Conservation (phyloP, 2,888 invertebrate genomes). For the Tineola bisselliella region DNA sequence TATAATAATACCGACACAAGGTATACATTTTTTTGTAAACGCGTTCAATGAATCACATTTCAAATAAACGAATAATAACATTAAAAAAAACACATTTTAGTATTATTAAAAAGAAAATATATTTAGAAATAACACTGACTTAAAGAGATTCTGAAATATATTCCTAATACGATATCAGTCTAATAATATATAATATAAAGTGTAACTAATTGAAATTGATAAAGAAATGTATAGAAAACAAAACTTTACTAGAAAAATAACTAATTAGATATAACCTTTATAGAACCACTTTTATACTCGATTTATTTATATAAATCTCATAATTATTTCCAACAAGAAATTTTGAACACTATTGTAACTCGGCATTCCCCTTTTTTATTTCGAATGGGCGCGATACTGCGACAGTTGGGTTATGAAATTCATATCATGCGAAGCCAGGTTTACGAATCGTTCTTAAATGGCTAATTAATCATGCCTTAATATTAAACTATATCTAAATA, state of each 20-base stretch:
- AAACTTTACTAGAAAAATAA: neutral
- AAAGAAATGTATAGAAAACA: neutral
- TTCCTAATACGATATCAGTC: conserved; percentile 34
- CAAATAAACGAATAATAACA: neutral
- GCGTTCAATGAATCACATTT: neutral
- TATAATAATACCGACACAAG: neutral
- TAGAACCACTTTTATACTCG: too few relatives aligned
- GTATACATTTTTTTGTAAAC: neutral
- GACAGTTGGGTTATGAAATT: neutral
- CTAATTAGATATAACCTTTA: neutral
- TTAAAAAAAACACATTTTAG: conserved; percentile 13
- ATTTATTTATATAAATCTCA: too few relatives aligned
- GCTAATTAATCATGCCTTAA: too few relatives aligned
- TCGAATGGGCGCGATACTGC: too few relatives aligned
- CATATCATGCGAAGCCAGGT: neutral
- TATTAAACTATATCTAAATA: neutral
- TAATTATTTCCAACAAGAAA: too few relatives aligned
- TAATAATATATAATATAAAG: conserved; percentile 19
- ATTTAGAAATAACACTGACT: conserved; percentile 5
- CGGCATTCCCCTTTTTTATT: too few relatives aligned
- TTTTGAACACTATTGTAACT: too few relatives aligned
- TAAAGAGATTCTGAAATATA: conserved; percentile 24
- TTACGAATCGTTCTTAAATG: neutral
- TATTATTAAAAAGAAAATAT: conserved; percentile 15
- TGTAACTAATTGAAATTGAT: too few relatives aligned